Evolutionary conservation across 2,113 vertebrate genomes (phyloP).

Genomic region (Corythaeola cristata): DNA sequence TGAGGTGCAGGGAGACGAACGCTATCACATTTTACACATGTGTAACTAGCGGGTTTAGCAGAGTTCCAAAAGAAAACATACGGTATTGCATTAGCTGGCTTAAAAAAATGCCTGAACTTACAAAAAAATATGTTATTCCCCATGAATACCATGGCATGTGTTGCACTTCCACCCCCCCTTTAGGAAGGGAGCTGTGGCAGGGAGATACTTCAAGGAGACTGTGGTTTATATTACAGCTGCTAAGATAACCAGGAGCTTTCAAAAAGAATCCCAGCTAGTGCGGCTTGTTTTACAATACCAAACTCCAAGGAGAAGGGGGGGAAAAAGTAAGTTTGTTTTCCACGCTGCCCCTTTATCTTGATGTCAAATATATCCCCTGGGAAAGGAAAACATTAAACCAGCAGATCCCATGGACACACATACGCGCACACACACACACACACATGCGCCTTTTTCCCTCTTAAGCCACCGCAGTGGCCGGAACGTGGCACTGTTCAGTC

Average conservation of each 20-base stretch:
- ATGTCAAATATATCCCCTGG: slow-evolving; percentile 71
- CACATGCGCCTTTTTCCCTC: not conserved
- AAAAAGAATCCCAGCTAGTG: slow-evolving; percentile 40
- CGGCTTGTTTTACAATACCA: slow-evolving; percentile 49
- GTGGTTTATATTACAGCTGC: slow-evolving; percentile 58
- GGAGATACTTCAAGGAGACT: slow-evolving; percentile 39
- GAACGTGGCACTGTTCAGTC: not conserved
- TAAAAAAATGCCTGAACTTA: not conserved
- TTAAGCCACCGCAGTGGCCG: not conserved
- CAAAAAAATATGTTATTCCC: not conserved
- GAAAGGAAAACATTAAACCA: slow-evolving; percentile 70
- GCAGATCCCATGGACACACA: slow-evolving; percentile 55
- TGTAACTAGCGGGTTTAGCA: not conserved
- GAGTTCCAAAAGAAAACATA: not conserved
- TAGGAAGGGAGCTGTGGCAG: not conserved
- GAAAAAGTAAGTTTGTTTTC: slow-evolving; percentile 63
- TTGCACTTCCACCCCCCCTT: not conserved
- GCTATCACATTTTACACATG: not conserved
- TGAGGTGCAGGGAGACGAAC: not conserved
- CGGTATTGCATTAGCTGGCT: not conserved
- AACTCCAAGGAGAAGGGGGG: not conserved
- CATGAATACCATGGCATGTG: not conserved
- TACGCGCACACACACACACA: not conserved
- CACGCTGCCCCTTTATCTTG: slow-evolving; percentile 53
- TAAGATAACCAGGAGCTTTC: slow-evolving; percentile 64